Conservation (phyloP, 2,797 vertebrate genomes). For the Acrocephalus scirpaceus region DNA sequence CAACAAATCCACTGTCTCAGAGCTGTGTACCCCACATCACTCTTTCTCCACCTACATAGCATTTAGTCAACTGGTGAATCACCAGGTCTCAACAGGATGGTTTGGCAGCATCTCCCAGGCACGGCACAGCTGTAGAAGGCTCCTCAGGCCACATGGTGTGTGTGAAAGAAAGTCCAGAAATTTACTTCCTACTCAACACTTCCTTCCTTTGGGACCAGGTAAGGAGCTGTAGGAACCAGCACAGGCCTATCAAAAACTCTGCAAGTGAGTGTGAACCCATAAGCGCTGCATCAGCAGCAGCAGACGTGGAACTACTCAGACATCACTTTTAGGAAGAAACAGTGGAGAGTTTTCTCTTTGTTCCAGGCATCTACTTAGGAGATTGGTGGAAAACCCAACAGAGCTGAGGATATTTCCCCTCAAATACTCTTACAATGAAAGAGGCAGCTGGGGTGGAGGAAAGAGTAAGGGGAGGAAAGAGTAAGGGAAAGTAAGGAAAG, state of each 20-base stretch:
- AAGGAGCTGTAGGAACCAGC: neutral
- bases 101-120: neutral
- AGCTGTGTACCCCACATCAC: neutral
- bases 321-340: neutral
- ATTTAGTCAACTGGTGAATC: conserved; percentile 13
- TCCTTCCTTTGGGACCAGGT: neutral
- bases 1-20: neutral
- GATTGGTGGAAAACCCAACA: neutral
- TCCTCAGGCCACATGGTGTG: neutral
- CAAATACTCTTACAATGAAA: neutral
- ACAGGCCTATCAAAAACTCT: neutral
- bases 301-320: neutral
- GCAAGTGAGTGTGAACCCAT: neutral
- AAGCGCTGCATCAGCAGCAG: neutral
- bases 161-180: neutral
- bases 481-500: neutral
- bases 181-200: neutral
- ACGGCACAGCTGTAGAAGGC: neutral
- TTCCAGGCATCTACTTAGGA: neutral
- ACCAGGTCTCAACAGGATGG: neutral
- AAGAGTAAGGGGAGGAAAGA: neutral
- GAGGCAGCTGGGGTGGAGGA: neutral
- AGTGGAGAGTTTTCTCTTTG: neutral
- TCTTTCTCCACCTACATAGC: neutral
- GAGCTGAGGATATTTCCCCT: neutral